Conservation (phyloP, 2,797 vertebrate genomes). For the Bovichtus variegatus region DNA sequence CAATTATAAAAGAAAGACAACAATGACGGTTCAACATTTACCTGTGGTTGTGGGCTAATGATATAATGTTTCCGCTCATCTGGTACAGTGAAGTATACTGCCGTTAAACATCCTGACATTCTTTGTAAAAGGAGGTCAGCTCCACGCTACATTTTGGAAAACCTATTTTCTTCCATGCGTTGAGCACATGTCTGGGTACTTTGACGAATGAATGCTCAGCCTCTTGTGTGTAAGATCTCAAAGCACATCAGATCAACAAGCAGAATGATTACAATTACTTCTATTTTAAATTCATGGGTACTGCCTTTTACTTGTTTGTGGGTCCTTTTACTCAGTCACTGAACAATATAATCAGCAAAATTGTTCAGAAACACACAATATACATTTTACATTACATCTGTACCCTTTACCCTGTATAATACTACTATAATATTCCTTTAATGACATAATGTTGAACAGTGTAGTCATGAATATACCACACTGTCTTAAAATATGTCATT, state of each 20-base stretch:
- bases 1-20: constrained; percentile 14
- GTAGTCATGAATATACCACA: not conserved
- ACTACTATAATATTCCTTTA: no score
- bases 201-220: not conserved
- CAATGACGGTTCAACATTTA: not conserved
- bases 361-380: not conserved
- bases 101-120: not conserved
- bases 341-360: not conserved
- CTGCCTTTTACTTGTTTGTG: not conserved
- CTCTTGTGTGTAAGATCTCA: not conserved
- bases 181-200: not conserved
- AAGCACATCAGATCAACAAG: not conserved
- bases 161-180: not conserved
- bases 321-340: not conserved
- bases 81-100: not conserved
- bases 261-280: not conserved
- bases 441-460: no score
- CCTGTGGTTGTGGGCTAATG: not conserved
- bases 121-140: constrained; percentile 4
- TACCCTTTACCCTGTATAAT: no score
- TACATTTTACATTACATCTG: no score
- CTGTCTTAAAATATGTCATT: not conserved
- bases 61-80: constrained; percentile 5
- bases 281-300: not conserved
- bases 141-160: not conserved